Evolutionary conservation across 2,797 vertebrate genomes (phyloP).

Genomic region (Sylvilagus floridanus): DNA sequence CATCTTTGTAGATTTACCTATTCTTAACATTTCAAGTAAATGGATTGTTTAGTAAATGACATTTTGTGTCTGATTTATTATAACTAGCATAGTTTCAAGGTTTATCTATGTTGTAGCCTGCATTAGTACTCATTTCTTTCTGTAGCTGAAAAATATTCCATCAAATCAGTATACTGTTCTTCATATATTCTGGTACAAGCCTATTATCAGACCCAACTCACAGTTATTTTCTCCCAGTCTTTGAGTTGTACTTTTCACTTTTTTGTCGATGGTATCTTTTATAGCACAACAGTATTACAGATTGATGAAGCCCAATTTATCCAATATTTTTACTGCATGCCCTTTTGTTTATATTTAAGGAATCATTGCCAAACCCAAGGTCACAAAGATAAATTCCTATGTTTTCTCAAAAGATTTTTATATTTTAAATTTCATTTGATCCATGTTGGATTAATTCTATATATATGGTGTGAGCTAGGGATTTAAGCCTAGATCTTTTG

Average conservation of each 20-base stretch:
- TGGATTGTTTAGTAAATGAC: background rate
- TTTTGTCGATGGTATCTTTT: background rate
- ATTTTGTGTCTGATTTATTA: conserved; percentile 26
- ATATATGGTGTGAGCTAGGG: background rate
- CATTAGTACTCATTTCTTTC: background rate
- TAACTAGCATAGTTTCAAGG: background rate
- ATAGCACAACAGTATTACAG: background rate
- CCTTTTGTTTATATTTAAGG: background rate
- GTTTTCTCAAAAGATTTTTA: background rate
- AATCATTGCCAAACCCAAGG: background rate
- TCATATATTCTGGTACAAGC: background rate
- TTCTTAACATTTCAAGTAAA: background rate
- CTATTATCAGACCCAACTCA: background rate
- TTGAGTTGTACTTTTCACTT: background rate
- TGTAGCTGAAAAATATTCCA: background rate
- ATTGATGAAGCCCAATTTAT: background rate
- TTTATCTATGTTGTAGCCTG: background rate
- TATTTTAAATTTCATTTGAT: conserved; percentile 11
- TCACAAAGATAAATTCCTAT: background rate
- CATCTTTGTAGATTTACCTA: background rate
- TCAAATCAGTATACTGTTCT: background rate
- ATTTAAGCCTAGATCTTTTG: background rate
- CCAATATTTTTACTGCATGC: background rate
- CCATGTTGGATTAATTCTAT: background rate
- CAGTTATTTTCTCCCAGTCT: background rate